A percentile compares a stretch with the other conserved stretches of the same genome.
Evolutionary conservation across 1,140 invertebrate species (phyloP).

Genomic region (Conus betulinus): DNA sequence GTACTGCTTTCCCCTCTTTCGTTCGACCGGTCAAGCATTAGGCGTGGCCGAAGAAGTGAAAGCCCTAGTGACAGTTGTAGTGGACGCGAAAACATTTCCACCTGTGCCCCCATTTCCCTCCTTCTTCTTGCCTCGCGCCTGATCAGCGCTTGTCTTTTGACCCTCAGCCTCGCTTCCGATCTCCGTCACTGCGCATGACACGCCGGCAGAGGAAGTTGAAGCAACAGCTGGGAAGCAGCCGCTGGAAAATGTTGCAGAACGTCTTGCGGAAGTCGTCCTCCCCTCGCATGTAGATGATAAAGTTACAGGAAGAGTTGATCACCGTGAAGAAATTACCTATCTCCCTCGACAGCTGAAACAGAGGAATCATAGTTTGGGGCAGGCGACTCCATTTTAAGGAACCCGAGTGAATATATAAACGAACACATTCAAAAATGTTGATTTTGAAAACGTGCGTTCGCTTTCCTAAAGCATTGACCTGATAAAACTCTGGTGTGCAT

Average conservation of each 20-base stretch:
- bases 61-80: neutral
- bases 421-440: too few relatives aligned
- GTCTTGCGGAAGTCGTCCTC: neutral
- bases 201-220: slow-evolving; percentile 15
- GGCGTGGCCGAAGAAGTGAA: neutral
- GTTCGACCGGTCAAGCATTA: too few relatives aligned
- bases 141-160: too few relatives aligned
- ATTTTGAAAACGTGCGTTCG: too few relatives aligned
- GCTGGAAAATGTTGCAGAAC: neutral
- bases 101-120: neutral
- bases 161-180: neutral
- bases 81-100: neutral
- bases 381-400: too few relatives aligned
- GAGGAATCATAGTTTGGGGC: too few relatives aligned
- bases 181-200: slow-evolving; percentile 1
- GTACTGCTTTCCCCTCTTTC: too few relatives aligned
- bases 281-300: slow-evolving; percentile 19
- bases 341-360: neutral
- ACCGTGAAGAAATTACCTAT: neutral
- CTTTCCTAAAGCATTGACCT: too few relatives aligned
- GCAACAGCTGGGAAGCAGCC: neutral
- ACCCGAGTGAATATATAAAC: too few relatives aligned
- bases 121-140: neutral
- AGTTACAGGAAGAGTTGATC: slow-evolving; percentile 16
- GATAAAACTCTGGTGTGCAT: too few relatives aligned